Evolutionary conservation across 2,113 vertebrate genomes (phyloP), one percentile per base, ranked within the genome.

Genomic region (Dascyllus trimaculatus): DNA sequence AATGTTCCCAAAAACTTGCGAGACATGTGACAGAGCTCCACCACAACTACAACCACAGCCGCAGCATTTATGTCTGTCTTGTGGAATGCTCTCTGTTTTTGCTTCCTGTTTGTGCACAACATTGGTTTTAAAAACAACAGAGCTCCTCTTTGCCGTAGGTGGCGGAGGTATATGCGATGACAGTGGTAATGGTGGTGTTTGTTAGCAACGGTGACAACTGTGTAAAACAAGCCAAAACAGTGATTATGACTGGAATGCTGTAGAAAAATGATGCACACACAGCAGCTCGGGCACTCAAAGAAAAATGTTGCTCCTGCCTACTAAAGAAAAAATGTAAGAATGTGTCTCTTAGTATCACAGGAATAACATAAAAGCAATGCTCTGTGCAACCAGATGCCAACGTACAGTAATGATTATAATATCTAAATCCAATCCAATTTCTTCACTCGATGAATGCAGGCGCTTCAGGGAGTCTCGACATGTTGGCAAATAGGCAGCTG

Each of bases 401-500:
- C 24, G n/a, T 15, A 67, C 63, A 63, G 57, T 8, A 63, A 71
- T 82, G 69, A 80, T 78, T 84, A 86, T 87, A 82, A 54, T 66
- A 54, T 82, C 74, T 62, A 78, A 81, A 81, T 84, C 68, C 71
- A 80, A 78, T 85, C 72, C 52, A 58, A 68, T 85, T 78, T 85
- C 38, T 66, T 75, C 62, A 75, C 71, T 52, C 53, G 7, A 52
- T 71, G 77, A 71, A 79, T 48, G 71, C 53, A 46, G 80, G 73
- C 13, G 21, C 59, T 85, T 71, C 25, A 53, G 73, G 52, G 51
- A 80, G 81, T 79, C 74, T 81, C 68, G 70, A 86, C 86, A 75
- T 85, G 87, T 74, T 51, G 60, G 62, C 74, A 82, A 70, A 77
- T 5, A 71, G 52, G 75, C 71, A 72, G 66, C 80, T 61, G 74